phyloP scores from a whole-genome alignment of 2,797 vertebrate genomes.

The Nasua narica region DNA sequence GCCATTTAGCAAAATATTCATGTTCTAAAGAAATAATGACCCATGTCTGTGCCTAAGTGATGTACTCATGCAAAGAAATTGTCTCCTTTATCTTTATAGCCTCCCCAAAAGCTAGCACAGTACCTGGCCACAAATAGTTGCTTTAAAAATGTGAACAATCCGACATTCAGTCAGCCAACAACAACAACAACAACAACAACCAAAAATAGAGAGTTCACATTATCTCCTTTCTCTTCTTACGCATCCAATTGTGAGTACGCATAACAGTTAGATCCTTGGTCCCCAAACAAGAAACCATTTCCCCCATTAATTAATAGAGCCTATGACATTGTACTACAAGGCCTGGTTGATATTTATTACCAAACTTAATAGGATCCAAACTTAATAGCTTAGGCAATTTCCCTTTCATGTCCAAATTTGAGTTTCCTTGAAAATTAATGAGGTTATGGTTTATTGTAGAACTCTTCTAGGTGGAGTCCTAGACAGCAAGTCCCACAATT shows the following conservation, averaged over 20 bases:
- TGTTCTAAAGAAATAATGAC: not conserved
- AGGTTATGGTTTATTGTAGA: not conserved
- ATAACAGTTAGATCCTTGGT: not conserved
- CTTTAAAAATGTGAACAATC: not conserved
- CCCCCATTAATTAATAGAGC: not conserved
- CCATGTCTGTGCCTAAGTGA: not conserved
- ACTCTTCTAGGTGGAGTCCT: not conserved
- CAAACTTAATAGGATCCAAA: not conserved
- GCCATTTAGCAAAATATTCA: not conserved
- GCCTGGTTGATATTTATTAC: not conserved
- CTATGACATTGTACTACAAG: not conserved
- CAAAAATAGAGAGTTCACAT: not conserved
- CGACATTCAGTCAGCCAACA: not conserved
- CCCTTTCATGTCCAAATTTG: not conserved
- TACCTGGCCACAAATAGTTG: not conserved
- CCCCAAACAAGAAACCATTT: not conserved
- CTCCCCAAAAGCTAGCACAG: not conserved
- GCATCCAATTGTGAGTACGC: not conserved
- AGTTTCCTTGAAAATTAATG: not conserved
- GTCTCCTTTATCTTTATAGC: not conserved
- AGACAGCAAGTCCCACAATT: not conserved
- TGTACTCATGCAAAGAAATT: not conserved
- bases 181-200: not conserved
- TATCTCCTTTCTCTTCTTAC: not conserved
- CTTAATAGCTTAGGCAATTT: slow-evolving; percentile 4